A percentile compares a stretch with the other conserved stretches of the same genome.
These are phyloP conservation scores for Cantharis rufa DNA, from an alignment of 2,888 invertebrate species.

Conservation along the genomic window DNA sequence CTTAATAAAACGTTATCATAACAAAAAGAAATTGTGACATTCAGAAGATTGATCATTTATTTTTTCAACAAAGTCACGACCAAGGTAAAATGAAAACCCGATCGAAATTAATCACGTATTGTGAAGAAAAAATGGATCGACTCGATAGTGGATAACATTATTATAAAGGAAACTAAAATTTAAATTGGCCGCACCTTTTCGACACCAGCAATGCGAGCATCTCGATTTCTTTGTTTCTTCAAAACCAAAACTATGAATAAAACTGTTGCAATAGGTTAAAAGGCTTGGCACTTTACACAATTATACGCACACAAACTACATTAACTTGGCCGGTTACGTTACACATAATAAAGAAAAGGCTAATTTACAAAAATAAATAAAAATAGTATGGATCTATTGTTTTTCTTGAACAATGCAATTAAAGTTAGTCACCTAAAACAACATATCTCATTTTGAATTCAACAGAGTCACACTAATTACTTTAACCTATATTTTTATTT, in stretches of 20 bases:
- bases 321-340: neutral
- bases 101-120: conserved; percentile 2
- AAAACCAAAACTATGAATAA: neutral
- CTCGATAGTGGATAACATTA: neutral
- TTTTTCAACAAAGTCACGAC: neutral
- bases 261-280: neutral
- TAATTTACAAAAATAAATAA: neutral
- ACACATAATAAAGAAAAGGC: neutral
- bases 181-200: conserved; percentile 1
- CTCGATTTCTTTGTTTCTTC: neutral
- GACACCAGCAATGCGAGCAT: neutral
- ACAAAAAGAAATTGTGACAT: conserved; percentile 1
- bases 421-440: neutral
- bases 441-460: conserved; percentile 9
- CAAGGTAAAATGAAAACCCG: neutral
- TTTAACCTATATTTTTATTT: conserved; percentile 12
- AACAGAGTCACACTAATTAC: conserved; percentile 13
- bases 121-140: neutral
- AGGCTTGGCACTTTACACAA: conserved; percentile 1
- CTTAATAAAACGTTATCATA: neutral
- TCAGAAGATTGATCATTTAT: neutral
- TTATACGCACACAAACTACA: neutral
- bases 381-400: neutral
- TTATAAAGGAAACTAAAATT: neutral
- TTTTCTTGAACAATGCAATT: neutral